A percentile compares a stretch with the other conserved stretches of the same genome.
phyloP scores from a whole-genome alignment of 2,888 invertebrate genomes.

The Mimumesa dahlbomi region DNA sequence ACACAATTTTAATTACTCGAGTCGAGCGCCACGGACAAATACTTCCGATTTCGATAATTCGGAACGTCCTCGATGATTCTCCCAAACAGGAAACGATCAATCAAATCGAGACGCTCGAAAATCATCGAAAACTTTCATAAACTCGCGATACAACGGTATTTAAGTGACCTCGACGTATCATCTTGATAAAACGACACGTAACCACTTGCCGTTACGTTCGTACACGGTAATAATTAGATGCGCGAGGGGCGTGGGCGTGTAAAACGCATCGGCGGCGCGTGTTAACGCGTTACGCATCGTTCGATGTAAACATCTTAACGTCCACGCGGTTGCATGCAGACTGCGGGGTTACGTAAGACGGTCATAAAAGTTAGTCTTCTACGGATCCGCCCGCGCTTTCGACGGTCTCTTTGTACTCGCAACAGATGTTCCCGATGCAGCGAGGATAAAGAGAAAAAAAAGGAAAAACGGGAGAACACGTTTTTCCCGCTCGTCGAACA shows the following conservation, averaged over 20 bases:
- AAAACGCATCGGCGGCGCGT: slow-evolving; percentile 3
- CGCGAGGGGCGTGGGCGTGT: slow-evolving; percentile 38
- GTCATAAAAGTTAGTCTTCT: slow-evolving; percentile 35
- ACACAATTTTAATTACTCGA: no score
- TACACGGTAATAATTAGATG: slow-evolving; percentile 52
- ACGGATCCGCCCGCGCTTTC: slow-evolving; percentile 21
- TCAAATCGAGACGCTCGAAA: no score
- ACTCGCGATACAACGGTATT: no score
- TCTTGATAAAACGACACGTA: no score
- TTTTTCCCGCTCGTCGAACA: slow-evolving; percentile 1
- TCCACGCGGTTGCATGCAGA: slow-evolving; percentile 27
- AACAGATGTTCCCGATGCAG: slow-evolving; percentile 40
- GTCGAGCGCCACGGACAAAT: no score
- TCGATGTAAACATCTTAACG: slow-evolving; percentile 32
- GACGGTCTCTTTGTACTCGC: slow-evolving; percentile 17
- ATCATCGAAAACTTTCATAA: no score
- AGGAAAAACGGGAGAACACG: slow-evolving; percentile 21
- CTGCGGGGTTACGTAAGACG: slow-evolving; percentile 50
- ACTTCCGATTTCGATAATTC: no score
- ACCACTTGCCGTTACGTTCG: no score
- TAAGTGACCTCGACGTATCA: no score
- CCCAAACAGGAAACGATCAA: no score
- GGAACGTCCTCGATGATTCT: no score
- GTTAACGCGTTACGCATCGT: slow-evolving; percentile 39
- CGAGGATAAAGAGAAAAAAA: background rate